phyloP scores from a whole-genome alignment of 2,888 invertebrate genomes.

The Carpatolechia fugitivella region DNA sequence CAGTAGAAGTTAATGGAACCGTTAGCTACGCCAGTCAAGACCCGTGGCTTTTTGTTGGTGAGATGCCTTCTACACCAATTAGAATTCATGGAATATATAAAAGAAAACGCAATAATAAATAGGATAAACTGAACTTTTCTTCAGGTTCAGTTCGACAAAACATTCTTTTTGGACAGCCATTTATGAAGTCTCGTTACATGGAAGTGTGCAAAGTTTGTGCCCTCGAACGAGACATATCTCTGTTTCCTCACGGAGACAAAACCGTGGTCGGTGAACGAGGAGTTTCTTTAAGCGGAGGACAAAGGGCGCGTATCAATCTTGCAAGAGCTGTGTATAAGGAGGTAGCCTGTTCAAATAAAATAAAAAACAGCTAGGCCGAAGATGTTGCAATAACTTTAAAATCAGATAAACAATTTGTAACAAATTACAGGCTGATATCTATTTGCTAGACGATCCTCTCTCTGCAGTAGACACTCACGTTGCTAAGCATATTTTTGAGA shows the following conservation, averaged over 20 bases:
- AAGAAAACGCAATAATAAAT: no score
- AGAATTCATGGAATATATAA: no score
- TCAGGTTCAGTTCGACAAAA: conserved; percentile 92
- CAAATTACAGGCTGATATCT: conserved; percentile 82
- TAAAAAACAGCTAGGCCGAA: background rate
- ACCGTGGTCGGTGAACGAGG: conserved; percentile 93
- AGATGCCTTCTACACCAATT: conserved; percentile 21
- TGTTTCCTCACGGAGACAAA: conserved; percentile 89
- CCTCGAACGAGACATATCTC: conserved; percentile 84
- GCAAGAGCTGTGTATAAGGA: conserved; percentile 83
- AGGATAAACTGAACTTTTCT: background rate
- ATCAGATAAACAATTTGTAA: no score
- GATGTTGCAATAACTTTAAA: background rate
- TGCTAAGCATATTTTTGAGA: conserved; percentile 83
- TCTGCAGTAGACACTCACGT: conserved; percentile 87
- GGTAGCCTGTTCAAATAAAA: conserved; percentile 29
- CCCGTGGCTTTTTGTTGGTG: conserved; percentile 87
- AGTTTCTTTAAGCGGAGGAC: conserved; percentile 90
- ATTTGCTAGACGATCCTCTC: conserved; percentile 86
- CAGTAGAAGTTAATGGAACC: conserved; percentile 79
- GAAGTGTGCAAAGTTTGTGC: conserved; percentile 86
- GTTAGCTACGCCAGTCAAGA: conserved; percentile 89
- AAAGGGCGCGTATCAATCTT: conserved; percentile 83
- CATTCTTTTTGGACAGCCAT: conserved; percentile 91
- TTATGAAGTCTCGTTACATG: conserved; percentile 79